Evolutionary conservation across 2,888 invertebrate species (phyloP).

Genomic region (Cyrtodaria siliqua): DNA sequence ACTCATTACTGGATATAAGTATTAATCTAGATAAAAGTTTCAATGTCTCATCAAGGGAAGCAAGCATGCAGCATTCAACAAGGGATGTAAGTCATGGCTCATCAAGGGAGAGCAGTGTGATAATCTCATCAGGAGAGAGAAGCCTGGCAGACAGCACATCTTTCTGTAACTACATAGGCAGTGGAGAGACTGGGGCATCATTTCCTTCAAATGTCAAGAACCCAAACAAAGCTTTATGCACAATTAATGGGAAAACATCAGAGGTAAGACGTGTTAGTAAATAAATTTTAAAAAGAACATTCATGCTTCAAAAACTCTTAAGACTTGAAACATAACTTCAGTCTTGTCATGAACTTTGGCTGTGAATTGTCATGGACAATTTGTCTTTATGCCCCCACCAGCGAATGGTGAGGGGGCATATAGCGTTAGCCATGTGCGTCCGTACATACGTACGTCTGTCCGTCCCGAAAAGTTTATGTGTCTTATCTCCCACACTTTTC

Average conservation of each 20-base stretch:
- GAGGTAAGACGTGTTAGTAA: conserved; percentile 88
- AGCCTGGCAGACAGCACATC: conserved; percentile 82
- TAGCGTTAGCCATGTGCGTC: no score
- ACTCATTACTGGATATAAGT: conserved; percentile 36
- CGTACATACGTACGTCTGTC: no score
- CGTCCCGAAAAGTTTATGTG: no score
- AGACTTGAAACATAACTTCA: no score
- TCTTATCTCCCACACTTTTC: no score
- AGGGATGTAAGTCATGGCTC: conserved; percentile 20
- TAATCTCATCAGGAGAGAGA: conserved; percentile 50
- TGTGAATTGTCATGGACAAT: no score
- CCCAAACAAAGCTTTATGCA: conserved; percentile 90
- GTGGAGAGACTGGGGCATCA: conserved; percentile 61
- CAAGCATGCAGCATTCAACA: background rate
- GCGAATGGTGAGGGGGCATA: no score
- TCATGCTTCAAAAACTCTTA: no score
- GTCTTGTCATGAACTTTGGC: no score
- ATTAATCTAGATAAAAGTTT: conserved; percentile 41
- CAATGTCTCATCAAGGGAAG: conserved; percentile 28
- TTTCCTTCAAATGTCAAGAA: conserved; percentile 87
- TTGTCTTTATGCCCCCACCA: no score
- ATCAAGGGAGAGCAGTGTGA: conserved; percentile 45
- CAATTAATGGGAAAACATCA: conserved; percentile 89
- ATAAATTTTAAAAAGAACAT: no score
- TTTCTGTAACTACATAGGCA: conserved; percentile 87